A percentile compares a stretch with the other conserved stretches of the same genome.
These are phyloP conservation scores for Epinephelus cyanopodus DNA, from an alignment of 2,113 vertebrate genomes.

Conservation along the genomic window DNA sequence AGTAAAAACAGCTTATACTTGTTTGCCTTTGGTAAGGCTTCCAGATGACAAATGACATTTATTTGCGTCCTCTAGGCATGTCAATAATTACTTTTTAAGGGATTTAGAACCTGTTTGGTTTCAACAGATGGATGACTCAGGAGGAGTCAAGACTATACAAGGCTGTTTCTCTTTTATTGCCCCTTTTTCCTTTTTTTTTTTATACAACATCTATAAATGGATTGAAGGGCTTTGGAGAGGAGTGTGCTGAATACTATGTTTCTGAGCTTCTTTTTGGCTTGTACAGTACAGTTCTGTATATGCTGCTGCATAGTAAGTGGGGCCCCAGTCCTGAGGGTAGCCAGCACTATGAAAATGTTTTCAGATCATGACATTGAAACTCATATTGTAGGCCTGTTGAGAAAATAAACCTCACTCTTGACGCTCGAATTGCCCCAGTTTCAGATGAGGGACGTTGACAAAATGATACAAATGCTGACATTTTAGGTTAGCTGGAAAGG, in stretches of 20 bases:
- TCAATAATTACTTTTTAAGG: slow-evolving; percentile 18
- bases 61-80: not conserved
- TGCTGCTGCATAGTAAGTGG: not conserved
- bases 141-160: not conserved
- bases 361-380: slow-evolving; percentile 23
- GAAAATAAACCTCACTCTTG: slow-evolving; percentile 6
- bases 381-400: not conserved
- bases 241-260: slow-evolving; percentile 15
- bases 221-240: slow-evolving; percentile 9
- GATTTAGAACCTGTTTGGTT: slow-evolving; percentile 22
- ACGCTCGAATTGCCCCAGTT: not conserved
- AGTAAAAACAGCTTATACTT: slow-evolving; percentile 15
- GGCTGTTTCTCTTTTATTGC: not conserved
- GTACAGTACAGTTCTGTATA: not conserved
- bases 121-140: not conserved
- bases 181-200: not conserved
- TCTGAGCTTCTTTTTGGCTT: slow-evolving; percentile 9
- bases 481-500: slow-evolving; percentile 12
- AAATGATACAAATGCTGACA: not conserved
- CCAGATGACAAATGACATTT: slow-evolving; percentile 11
- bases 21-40: slow-evolving; percentile 21
- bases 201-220: slow-evolving; percentile 6
- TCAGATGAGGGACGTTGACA: not conserved
- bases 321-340: slow-evolving; percentile 3
- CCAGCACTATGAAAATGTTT: slow-evolving; percentile 6